phyloP scores from a whole-genome alignment of 1,140 invertebrate species.

The Tetramorium alpestre region DNA sequence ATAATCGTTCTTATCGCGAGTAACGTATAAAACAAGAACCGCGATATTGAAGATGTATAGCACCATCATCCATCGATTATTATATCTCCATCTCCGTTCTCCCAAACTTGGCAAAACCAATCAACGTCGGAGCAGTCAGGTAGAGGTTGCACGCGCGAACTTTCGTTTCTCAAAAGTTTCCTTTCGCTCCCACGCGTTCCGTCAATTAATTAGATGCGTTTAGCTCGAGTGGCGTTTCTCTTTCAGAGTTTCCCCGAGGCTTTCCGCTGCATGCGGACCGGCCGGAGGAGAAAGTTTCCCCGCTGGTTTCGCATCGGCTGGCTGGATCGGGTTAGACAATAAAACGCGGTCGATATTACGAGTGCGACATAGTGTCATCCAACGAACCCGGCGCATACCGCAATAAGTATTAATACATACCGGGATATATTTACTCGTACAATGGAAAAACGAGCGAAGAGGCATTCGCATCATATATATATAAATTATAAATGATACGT shows the following conservation, averaged over 20 bases:
- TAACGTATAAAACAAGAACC: constrained; percentile 29
- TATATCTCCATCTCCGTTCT: background rate
- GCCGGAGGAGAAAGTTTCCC: constrained; percentile 27
- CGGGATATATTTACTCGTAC: background rate
- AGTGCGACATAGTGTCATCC: constrained; percentile 46
- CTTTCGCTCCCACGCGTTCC: constrained; percentile 26
- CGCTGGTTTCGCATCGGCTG: constrained; percentile 11
- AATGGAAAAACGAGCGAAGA: background rate
- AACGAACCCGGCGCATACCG: constrained; percentile 8
- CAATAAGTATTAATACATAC: constrained; percentile 36
- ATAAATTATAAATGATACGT: background rate
- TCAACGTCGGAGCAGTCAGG: constrained; percentile 47
- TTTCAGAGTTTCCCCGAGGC: constrained; percentile 38
- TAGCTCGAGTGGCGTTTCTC: constrained; percentile 41
- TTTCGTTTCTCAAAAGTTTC: constrained; percentile 60
- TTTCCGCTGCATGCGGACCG: background rate
- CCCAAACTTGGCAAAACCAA: constrained; percentile 50
- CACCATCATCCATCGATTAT: constrained; percentile 35
- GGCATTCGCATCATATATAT: background rate
- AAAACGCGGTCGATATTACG: constrained; percentile 42
- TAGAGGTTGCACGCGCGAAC: constrained; percentile 38
- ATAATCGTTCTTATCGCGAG: constrained; percentile 31
- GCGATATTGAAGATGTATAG: background rate
- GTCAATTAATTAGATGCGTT: constrained; percentile 72
- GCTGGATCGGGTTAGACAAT: constrained; percentile 32